Percentiles rank a stretch among this genome's conserved stretches.
Evolutionary conservation across 2,888 invertebrate species (phyloP).

Genomic region (Tipula vernalis): DNA sequence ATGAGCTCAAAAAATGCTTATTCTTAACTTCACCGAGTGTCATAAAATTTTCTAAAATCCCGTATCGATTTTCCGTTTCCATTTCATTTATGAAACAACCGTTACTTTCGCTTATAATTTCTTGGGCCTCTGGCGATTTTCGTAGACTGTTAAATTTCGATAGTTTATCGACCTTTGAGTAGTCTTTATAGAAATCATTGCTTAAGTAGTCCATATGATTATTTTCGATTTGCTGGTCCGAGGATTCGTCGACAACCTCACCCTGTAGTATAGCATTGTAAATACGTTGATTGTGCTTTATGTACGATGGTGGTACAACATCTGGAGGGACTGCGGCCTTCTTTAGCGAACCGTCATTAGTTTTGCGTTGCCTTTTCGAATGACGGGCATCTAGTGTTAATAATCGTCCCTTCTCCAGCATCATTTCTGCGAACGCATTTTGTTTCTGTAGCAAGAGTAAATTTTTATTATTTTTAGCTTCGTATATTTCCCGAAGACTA

Average conservation of each 20-base stretch:
- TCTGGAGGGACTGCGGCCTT: conserved; percentile 47
- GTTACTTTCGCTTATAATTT: neutral
- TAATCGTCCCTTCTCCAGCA: conserved; percentile 44
- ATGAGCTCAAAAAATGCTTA: conserved; percentile 6
- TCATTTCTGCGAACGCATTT: conserved; percentile 22
- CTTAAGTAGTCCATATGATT: neutral
- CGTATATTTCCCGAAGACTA: conserved; percentile 62
- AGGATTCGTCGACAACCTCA: conserved; percentile 16
- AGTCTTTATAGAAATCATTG: neutral
- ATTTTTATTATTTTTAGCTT: conserved; percentile 43
- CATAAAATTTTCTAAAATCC: conserved; percentile 13
- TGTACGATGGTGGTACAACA: conserved; percentile 41
- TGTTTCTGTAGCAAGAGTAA: conserved; percentile 21
- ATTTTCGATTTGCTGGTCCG: conserved; percentile 16
- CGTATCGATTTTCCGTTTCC: neutral
- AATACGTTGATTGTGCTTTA: neutral
- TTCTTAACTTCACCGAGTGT: neutral
- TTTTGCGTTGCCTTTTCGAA: conserved; percentile 52
- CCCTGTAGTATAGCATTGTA: neutral
- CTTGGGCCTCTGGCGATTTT: neutral
- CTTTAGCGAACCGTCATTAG: conserved; percentile 22
- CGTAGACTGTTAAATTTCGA: conserved; percentile 5
- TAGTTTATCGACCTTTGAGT: conserved; percentile 5
- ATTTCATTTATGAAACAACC: conserved; percentile 7
- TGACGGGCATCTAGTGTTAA: conserved; percentile 61